Evolutionary conservation across 1,140 invertebrate genomes (phyloP).

Genomic region (Apis dorsata): DNA sequence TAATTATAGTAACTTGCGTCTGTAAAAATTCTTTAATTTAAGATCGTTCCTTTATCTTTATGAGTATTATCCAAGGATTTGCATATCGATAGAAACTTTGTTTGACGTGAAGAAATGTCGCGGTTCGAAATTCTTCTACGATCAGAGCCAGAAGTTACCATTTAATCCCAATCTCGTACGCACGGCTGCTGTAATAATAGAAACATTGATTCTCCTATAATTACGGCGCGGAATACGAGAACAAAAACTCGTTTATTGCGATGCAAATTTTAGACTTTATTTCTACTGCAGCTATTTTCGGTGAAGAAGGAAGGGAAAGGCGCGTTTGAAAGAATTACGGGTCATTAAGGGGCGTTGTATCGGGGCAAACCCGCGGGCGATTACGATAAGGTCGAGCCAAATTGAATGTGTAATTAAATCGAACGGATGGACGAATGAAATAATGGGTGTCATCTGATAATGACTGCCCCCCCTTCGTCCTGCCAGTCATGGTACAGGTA

Average conservation of each 20-base stretch:
- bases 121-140: not conserved
- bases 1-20: too few species aligned
- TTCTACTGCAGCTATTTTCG: constrained; percentile 17
- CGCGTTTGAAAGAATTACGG: constrained; percentile 36
- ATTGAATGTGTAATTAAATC: constrained; percentile 74
- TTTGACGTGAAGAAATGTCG: not conserved
- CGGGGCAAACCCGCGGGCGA: constrained; percentile 44
- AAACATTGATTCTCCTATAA: constrained; percentile 23
- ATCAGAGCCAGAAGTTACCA: too few species aligned
- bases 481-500: constrained; percentile 66
- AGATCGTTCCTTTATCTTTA: too few species aligned
- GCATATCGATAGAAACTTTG: not conserved
- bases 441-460: constrained; percentile 73
- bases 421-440: constrained; percentile 64
- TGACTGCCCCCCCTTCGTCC: constrained; percentile 60
- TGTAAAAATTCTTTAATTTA: not conserved
- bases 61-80: not conserved
- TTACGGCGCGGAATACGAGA: constrained; percentile 1
- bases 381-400: constrained; percentile 63
- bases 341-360: constrained; percentile 53
- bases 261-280: constrained; percentile 19
- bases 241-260: not conserved
- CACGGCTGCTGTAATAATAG: constrained; percentile 7
- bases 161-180: not conserved
- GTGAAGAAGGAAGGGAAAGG: constrained; percentile 12